Conservation (phyloP, 2,888 invertebrate genomes). For the Cybosia mesomella region DNA sequence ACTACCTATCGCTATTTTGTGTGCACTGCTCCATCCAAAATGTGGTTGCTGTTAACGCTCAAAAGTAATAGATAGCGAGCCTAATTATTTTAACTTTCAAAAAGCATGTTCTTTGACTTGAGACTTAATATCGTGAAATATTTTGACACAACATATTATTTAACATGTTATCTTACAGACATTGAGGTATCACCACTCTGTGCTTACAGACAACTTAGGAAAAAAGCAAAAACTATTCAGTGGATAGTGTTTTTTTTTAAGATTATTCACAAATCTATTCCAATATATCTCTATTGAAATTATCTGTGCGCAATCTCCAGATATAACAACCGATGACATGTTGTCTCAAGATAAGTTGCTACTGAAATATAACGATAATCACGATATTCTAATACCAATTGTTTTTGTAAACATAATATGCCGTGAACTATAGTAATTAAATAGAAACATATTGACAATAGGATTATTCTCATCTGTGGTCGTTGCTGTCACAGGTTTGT, state of each 20-base stretch:
- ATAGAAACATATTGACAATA: not conserved
- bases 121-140: too few relatives aligned
- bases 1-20: not conserved
- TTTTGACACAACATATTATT: too few relatives aligned
- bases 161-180: too few relatives aligned
- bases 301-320: not conserved
- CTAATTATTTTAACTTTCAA: too few relatives aligned
- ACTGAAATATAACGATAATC: constrained; percentile 10
- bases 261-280: not conserved
- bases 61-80: too few relatives aligned
- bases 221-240: too few relatives aligned
- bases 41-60: not conserved
- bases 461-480: not conserved
- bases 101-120: too few relatives aligned
- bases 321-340: not conserved
- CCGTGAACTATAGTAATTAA: not conserved
- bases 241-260: not conserved
- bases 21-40: not conserved
- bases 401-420: not conserved
- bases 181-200: too few relatives aligned
- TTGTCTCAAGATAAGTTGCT: not conserved
- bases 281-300: not conserved
- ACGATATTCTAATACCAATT: constrained; percentile 2
- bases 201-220: too few relatives aligned
- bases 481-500: not conserved